These are phyloP conservation scores for Phrynosoma platyrhinos DNA, from an alignment of 2,113 vertebrate species.

Conservation along the genomic window DNA sequence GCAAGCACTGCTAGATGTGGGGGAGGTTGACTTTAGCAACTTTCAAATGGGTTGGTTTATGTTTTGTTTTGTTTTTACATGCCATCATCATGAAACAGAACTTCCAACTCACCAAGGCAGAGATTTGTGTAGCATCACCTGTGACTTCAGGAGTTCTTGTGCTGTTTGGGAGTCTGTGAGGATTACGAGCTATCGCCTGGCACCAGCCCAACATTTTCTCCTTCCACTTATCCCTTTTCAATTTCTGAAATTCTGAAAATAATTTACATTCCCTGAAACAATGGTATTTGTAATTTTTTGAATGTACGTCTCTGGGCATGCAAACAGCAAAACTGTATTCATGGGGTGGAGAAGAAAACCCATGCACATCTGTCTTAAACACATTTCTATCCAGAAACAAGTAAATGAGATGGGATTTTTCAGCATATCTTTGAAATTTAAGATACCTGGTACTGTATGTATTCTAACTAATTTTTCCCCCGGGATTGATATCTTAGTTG, in stretches of 20 bases:
- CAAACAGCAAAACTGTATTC: slow-evolving; percentile 51
- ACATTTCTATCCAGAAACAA: slow-evolving; percentile 9
- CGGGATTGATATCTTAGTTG: slow-evolving; percentile 2
- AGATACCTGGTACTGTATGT: neutral
- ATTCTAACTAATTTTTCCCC: slow-evolving; percentile 2
- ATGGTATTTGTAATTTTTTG: slow-evolving; percentile 60
- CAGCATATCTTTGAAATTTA: neutral
- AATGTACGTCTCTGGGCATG: slow-evolving; percentile 65
- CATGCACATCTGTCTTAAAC: slow-evolving; percentile 11
- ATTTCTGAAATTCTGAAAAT: slow-evolving; percentile 87
- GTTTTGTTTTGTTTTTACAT: neutral
- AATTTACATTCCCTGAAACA: slow-evolving; percentile 86
- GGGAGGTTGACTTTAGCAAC: slow-evolving; percentile 18
- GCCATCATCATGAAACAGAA: slow-evolving; percentile 64
- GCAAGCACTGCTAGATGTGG: neutral
- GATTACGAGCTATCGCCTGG: slow-evolving; percentile 84
- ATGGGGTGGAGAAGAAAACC: neutral
- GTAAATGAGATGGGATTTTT: neutral
- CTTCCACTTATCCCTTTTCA: slow-evolving; percentile 84
- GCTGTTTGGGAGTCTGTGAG: slow-evolving; percentile 82
- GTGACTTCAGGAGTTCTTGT: slow-evolving; percentile 81
- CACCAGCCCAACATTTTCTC: slow-evolving; percentile 87
- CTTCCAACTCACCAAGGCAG: slow-evolving; percentile 79
- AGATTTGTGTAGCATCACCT: slow-evolving; percentile 75
- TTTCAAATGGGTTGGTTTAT: slow-evolving; percentile 11